Base-by-base conservation (phyloP, 2,113 vertebrate species). In the Phoenicopterus ruber region DNA sequence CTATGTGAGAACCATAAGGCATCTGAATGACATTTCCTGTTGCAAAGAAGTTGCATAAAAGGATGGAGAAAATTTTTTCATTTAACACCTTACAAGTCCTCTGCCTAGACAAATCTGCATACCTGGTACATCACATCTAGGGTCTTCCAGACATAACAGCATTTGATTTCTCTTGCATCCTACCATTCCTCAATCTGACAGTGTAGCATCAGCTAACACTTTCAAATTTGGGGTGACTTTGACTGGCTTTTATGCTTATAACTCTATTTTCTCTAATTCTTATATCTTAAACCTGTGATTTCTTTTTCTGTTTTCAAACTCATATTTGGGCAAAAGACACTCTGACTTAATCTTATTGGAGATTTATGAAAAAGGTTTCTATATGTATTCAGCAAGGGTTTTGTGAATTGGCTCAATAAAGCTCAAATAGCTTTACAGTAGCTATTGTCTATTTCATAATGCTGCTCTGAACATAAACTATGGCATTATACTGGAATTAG, bases 381-480 rank as follows among this genome's bases (percentile, higher is more conserved):
- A 26, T 57, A 70, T 36, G 11, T 66, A 82, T 93, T 88, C 63
- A 83, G 32, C 18, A 77, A 91, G 29, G 18, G 21, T 19, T 73
- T 86, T 19, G 4, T 63, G 73, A 94, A 86, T 63, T 79, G n/a
- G 22, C 70, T 94, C 61, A 69, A 40, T 76, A 91, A 91, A 89
- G 20, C 65, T 85, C 52, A 86, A 81, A 84, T 50, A 65, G 47
- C 47, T 95, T 95, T 91, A 79, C 12, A 59, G 69, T 61, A 82
- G 44, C 69, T 94, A 65, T 95, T 91, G 69, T 94, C 61, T 96
- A 40, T 88, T 94, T 57, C 7, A 47, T 72, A 85, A 82, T 54
- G 34, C 54, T 40, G 15, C 54, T 93, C 40, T 87, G 78, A 80
- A 79, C 34, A 61, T 57, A 93, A 94, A 80, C 52, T 49, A 21